Base-by-base conservation (phyloP, 2,797 vertebrate species). In the Adelosebastes latens region DNA sequence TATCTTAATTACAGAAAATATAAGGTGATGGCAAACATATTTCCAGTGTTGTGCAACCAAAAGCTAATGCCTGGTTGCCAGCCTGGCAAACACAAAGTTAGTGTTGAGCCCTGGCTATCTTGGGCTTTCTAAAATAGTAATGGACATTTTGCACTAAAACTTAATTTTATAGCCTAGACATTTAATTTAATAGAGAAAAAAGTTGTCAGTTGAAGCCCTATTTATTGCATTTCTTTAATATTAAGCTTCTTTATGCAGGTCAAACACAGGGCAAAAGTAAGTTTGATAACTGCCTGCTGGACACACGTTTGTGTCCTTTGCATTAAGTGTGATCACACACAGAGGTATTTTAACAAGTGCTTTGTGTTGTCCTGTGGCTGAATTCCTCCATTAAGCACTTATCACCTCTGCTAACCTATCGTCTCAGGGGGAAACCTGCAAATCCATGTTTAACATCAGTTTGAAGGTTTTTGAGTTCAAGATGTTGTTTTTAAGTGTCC, bases 381-480 rank as follows among this genome's bases (percentile, higher is more conserved):
- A 76, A 75, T 76, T 74, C 63, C 75, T 72, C 72, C 73, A 76
- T 75, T 69, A 77, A 77, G 52, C 77, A 36, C 59, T 79, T 65
- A 53, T 11, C 25, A 75, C 64, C 53, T 63, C 36, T 49, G 4
- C 75, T 65, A 67, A 73, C 55, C 25, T 22, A 42, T 39, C 25
- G 60, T 59, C 60, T 4, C 0, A 2, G 46, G 49, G 55, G 13
- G 24, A 72, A 58, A 14, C 8, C 22, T 55, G 59, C 32, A 66
- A 68, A 83, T 71, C 39, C 20, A 67, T 53, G 65, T 72, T 69
- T 42, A 60, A 74, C 62, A 62, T 5, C 56, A 75, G n/a, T 42
- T 42, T 29, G 18, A 77, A 72, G 20, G 16, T 63, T 73, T 32
- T 29, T 14, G 3, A 53, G 24, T 75, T 72, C 56, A 29, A 27